Evolutionary conservation across 2,888 invertebrate genomes (phyloP).

Genomic region (Chymomyza procnemis): DNA sequence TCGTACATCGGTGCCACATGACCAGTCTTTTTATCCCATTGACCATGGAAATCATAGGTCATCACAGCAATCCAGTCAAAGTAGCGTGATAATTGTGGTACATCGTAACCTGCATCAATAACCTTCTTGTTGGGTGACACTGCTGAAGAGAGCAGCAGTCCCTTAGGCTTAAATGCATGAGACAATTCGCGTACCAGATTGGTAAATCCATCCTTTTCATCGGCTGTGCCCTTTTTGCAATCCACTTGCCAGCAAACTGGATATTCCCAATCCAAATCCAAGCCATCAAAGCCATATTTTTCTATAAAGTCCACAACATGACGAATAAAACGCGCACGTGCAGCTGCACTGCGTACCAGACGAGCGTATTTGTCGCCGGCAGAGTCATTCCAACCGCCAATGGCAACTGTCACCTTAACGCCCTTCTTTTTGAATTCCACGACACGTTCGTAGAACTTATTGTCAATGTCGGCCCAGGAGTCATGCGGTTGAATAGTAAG

Average conservation of each 20-base stretch:
- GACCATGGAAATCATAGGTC: conserved; percentile 94
- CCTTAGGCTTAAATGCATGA: conserved; percentile 84
- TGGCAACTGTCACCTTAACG: conserved; percentile 89
- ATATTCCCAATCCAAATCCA: conserved; percentile 97
- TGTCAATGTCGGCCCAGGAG: conserved; percentile 92
- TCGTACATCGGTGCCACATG: conserved; percentile 93
- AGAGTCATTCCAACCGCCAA: conserved; percentile 97
- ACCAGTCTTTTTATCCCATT: conserved; percentile 94
- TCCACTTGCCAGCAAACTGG: conserved; percentile 95
- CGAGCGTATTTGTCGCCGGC: conserved; percentile 92
- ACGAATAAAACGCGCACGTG: conserved; percentile 86
- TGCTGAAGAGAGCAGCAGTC: conserved; percentile 87
- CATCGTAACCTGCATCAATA: conserved; percentile 91
- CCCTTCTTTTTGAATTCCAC: conserved; percentile 85
- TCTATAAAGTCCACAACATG: conserved; percentile 88
- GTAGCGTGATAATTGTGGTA: conserved; percentile 85
- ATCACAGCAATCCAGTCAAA: conserved; percentile 95
- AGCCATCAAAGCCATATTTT: conserved; percentile 90
- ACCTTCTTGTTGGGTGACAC: conserved; percentile 91
- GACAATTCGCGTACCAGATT: conserved; percentile 87
- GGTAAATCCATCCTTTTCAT: conserved; percentile 89
- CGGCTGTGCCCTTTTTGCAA: conserved; percentile 88
- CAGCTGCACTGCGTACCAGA: conserved; percentile 86
- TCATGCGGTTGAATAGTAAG: conserved; percentile 91
- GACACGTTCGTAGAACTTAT: conserved; percentile 94